Base-by-base conservation (phyloP, 2,797 vertebrate genomes). In the Cebuella pygmaea region DNA sequence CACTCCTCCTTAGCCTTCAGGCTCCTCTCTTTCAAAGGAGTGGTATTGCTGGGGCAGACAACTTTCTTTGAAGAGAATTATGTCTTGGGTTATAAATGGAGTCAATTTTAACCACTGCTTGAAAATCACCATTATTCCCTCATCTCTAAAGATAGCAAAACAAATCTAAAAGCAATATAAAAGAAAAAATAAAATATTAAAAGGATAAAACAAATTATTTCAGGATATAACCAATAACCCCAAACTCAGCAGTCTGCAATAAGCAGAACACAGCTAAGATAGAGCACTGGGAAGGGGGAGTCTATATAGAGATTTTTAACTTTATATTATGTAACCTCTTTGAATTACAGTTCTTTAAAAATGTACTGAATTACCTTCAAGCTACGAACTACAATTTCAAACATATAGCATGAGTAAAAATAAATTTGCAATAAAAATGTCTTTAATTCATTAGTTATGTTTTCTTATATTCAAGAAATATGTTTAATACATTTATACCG, bases 121-220 rank as follows among this genome's bases (percentile, higher is more conserved):
- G 67, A 93, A 97, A 96, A 82, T 13, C 1, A 83, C 13, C 44
- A 67, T 14, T 83, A 5, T 39, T 44, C 22, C 4, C 7, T 55
- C 11, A 74, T 92, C 52, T 93, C 19, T 78, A 89, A 92, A 82
- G 39, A 59, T 6, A 57, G 14, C 5, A 87, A 90, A 64, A 76
- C 7, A 52, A 50, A 48, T 27, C 1, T 67, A 36, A 39, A 93
- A 90, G 30, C 5, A 55, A 91, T 30, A 30, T 14, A 83, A 92
- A 86, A 75, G 52, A 41, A 90, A 88, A 72, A 64, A 44, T 82
- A 78, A 97, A 74, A 70, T 22, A 70, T 46, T 75, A 86, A 85
- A 95, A 61, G 4, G 17, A 27, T 33, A 93, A 4, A 92, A 59
- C n/a, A 76, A 90, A 75, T 91, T 61, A 78, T 72, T 86, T 93